Conservation (phyloP, 2,888 invertebrate genomes). For the Boloria selene region DNA sequence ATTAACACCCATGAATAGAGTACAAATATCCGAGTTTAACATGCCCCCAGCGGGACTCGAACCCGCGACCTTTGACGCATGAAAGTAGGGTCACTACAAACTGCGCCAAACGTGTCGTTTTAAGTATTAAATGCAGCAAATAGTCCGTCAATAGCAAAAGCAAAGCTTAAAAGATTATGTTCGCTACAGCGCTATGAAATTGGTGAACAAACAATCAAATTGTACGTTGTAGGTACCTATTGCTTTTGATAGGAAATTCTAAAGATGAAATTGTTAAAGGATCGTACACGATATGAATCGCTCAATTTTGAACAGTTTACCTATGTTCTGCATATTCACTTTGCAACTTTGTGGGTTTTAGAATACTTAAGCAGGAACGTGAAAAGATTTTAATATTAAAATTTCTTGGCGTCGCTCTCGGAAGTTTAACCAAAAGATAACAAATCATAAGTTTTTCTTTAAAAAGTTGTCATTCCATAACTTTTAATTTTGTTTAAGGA, state of each 20-base stretch:
- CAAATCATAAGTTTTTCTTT: constrained; percentile 14
- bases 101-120: too few relatives aligned
- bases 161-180: too few relatives aligned
- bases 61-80: too few relatives aligned
- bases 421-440: constrained; percentile 17
- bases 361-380: constrained; percentile 9
- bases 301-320: constrained; percentile 16
- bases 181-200: background rate
- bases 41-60: too few relatives aligned
- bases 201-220: background rate
- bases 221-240: background rate
- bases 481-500: constrained; percentile 11
- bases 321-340: constrained; percentile 18
- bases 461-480: constrained; percentile 18
- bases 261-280: background rate
- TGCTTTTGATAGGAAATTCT: background rate
- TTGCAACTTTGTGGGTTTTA: constrained; percentile 15
- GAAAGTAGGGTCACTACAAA: too few relatives aligned
- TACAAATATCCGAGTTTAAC: too few relatives aligned
- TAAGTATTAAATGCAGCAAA: too few relatives aligned
- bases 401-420: constrained; percentile 4
- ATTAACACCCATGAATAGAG: too few relatives aligned
- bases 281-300: constrained; percentile 17
- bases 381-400: constrained; percentile 23
- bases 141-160: too few relatives aligned